Percentiles rank a stretch among this genome's conserved stretches.
phyloP scores from a whole-genome alignment of 1,140 invertebrate species.

The Liolophura sinensis region DNA sequence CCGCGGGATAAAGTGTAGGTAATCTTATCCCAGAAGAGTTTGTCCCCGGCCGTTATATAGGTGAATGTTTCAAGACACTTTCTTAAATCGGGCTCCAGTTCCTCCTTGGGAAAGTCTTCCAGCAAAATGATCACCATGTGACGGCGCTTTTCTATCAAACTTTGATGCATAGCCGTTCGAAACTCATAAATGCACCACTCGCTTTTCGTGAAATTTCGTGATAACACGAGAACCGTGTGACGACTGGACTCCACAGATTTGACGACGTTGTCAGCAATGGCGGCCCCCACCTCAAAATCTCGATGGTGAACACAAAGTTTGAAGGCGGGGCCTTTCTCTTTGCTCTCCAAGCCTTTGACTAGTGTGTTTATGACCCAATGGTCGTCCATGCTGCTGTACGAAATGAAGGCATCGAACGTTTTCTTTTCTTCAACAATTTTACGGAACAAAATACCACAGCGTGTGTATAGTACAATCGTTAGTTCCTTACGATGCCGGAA shows the following conservation, averaged over 20 bases:
- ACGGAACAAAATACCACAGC: slow-evolving; percentile 2
- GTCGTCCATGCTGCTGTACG: neutral
- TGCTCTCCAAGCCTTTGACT: slow-evolving; percentile 56
- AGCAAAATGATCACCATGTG: slow-evolving; percentile 41
- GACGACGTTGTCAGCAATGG: slow-evolving; percentile 84
- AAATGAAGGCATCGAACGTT: slow-evolving; percentile 8
- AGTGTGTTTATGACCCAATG: neutral
- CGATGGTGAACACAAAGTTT: slow-evolving; percentile 42
- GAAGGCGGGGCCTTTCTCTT: slow-evolving; percentile 60
- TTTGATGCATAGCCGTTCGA: slow-evolving; percentile 43
- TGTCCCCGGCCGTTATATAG: slow-evolving; percentile 65
- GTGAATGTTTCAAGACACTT: slow-evolving; percentile 92
- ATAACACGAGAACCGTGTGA: slow-evolving; percentile 88
- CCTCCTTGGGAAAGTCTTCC: slow-evolving; percentile 52
- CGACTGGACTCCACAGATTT: slow-evolving; percentile 87
- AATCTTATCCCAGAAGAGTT: slow-evolving; percentile 38
- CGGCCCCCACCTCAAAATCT: slow-evolving; percentile 39
- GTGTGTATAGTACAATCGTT: slow-evolving; percentile 31
- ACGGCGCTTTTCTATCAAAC: slow-evolving; percentile 31
- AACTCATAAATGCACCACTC: slow-evolving; percentile 94
- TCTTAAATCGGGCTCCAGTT: slow-evolving; percentile 87
- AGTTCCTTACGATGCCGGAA: slow-evolving; percentile 32
- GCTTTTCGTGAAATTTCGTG: slow-evolving; percentile 90
- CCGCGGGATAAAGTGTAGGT: slow-evolving; percentile 19
- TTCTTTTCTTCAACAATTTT: neutral